Base-by-base conservation (phyloP, 2,113 vertebrate genomes). In the Macrotis lagotis region DNA sequence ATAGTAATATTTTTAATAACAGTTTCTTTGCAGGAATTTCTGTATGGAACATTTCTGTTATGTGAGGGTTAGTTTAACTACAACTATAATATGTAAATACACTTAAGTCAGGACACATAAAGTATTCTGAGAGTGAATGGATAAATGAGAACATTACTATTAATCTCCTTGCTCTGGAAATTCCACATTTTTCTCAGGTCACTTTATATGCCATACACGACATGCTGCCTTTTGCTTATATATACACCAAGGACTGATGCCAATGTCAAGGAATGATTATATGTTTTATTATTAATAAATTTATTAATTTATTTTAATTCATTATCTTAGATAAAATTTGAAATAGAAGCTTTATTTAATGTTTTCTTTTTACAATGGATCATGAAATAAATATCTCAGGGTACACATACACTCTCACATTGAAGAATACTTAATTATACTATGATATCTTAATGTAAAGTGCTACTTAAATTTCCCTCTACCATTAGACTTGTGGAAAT, bases 381-480 rank as follows among this genome's bases (percentile, higher is more conserved):
- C n/a, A 83, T 44, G 16, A 3, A 83, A 83, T 83, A 24, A 44
- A 24, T 3, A 44, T 83, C 66, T 19, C 44, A n/a, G 44, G 1
- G 59, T 74, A n/a, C 5, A n/a, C 14, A 74, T 2, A 83, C 19
- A 83, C 66, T 44, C 7, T 44, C 19, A 22, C n/a, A 44, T 83
- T 44, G n/a, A 44, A 44, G n/a, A 74, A 16, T 2, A 19, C 37
- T 19, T 37, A 66, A n/a, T n/a, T 66, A n/a, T 74, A n/a, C 37
- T n/a, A 37, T 37, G 11, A 14, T 74, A 74, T n/a, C 37, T 74
- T n/a, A 74, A 74, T 74, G 16, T 74, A 74, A 7, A 74, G 37
- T 74, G 16, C 5, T n/a, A 16, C 59, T 37, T 96, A 93, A 94
- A 94, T 96, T 96, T 90, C 51, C 66, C 55, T n/a, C 88, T 96